Base-by-base conservation (phyloP, 1,140 invertebrate species). In the Ceratina australensis region DNA sequence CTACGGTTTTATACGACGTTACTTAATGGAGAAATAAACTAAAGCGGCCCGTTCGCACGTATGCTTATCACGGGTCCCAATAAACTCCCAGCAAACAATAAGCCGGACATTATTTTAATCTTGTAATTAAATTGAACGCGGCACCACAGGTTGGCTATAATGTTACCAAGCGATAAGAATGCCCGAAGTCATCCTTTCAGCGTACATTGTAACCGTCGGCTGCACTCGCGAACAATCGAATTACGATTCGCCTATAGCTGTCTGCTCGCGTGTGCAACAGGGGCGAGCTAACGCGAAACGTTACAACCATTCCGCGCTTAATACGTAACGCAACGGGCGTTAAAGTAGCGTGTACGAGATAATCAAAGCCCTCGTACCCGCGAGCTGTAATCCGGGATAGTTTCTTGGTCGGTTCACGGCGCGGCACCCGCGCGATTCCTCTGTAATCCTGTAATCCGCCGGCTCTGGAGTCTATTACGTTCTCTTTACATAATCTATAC, bases 401-500 rank as follows among this genome's bases (percentile, higher is more conserved):
- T 77, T 77, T 63, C 74, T 77, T 77, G 59, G 66, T 71, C 57
- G 52, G 2, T 22, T 15, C 33, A 42, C 26, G 20, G 1, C 16
- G 28, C 47, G 33, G 54, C 57, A n/a, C 33, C 33, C 20, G 56
- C 57, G 50, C 72, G 72, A 47, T 77, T 71, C 59, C 67, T 26
- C 66, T 71, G 33, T 77, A 77, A 77, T 77, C 74, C 74, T 26
- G 47, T 77, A 77, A 76, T 71, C 74, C 74, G 42, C 26, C 66
- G 47, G 56, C 49, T 52, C 67, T 20, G 22, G 26, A 63, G 74
- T 77, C 74, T 77, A 54, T 77, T 77, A 77, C 67, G 68, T 42
- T 71, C 74, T 77, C 74, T 77, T 71, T 71, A 69, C 57, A 77
- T 77, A 71, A 77, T 77, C 74, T 77, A 69, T 77, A 77, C 57